Percentiles rank a stretch among this genome's conserved stretches.
These are phyloP conservation scores for Thyatira batis DNA, from an alignment of 2,888 invertebrate genomes.

Conservation along the genomic window DNA sequence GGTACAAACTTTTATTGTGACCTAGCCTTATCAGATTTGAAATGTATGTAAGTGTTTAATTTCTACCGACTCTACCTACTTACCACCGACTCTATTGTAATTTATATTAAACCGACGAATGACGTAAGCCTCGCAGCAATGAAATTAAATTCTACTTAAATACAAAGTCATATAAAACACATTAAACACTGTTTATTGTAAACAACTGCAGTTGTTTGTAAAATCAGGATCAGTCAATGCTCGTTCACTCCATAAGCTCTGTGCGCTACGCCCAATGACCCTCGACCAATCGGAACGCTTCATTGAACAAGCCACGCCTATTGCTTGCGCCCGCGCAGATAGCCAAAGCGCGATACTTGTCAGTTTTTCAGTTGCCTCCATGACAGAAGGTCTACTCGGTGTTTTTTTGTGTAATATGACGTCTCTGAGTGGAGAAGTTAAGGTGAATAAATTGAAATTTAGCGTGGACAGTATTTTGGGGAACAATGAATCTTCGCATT, in stretches of 20 bases:
- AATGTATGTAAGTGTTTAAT: too few species aligned
- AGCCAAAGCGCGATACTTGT: conserved; percentile 40
- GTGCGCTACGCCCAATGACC: conserved; percentile 54
- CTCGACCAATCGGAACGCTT: conserved; percentile 54
- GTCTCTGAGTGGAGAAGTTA: conserved; percentile 64
- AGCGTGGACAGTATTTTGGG: conserved; percentile 87
- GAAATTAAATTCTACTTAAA: conserved; percentile 64
- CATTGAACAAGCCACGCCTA: conserved; percentile 61
- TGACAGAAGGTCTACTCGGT: conserved; percentile 36
- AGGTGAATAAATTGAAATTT: conserved; percentile 82
- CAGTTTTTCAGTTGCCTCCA: conserved; percentile 68
- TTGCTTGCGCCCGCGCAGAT: conserved; percentile 61
- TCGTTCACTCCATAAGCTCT: conserved; percentile 58
- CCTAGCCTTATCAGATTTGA: too few species aligned
- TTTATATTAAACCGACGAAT: conserved; percentile 39
- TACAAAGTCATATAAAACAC: conserved; percentile 76
- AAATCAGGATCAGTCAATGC: conserved; percentile 67
- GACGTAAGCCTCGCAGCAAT: conserved; percentile 65
- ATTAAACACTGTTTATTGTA: conserved; percentile 77
- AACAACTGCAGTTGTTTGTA: conserved; percentile 75
- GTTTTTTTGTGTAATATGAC: conserved; percentile 60
- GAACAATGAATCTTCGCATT: conserved; percentile 51
- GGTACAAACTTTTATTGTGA: too few species aligned
- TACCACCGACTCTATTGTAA: neutral
- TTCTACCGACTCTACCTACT: too few species aligned